Evolutionary conservation across 2,113 vertebrate species (phyloP).

Genomic region (Myotis lucifugus): DNA sequence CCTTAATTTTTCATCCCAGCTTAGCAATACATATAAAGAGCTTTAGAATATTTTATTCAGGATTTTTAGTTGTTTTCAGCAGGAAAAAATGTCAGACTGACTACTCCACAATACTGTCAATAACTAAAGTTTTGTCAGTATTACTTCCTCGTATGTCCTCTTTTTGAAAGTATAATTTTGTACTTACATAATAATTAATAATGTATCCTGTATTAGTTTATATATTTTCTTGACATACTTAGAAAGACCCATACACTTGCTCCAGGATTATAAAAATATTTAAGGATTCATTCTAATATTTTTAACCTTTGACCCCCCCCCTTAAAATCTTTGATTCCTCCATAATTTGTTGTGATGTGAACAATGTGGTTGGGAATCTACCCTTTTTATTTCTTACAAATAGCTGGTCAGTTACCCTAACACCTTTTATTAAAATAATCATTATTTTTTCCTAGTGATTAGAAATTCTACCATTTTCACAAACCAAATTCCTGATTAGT

Average conservation of each 20-base stretch:
- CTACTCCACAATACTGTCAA: not conserved
- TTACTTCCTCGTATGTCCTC: not conserved
- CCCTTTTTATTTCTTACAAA: conserved; percentile 3
- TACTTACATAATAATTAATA: conserved; percentile 35
- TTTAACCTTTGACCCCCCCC: not conserved
- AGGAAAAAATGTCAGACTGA: conserved; percentile 1
- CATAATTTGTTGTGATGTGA: not conserved
- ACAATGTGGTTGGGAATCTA: not conserved
- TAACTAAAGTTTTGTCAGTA: not conserved
- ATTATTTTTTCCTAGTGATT: conserved; percentile 29
- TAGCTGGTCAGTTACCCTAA: not conserved
- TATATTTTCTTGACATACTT: conserved; percentile 13
- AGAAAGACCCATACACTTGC: not conserved
- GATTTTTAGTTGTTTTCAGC: conserved; percentile 3
- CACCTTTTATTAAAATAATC: conserved; percentile 22
- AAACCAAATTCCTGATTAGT: not conserved
- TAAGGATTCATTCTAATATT: not conserved
- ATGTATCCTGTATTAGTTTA: not conserved
- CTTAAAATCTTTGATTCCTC: conserved; percentile 3
- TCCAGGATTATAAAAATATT: conserved; percentile 9
- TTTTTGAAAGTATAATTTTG: not conserved
- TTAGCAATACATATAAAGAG: not conserved
- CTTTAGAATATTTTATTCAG: not conserved
- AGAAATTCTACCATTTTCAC: not conserved
- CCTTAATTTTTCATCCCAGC: not conserved